Evolutionary conservation across 1,140 invertebrate genomes (phyloP), one percentile per base, ranked within the genome.

Genomic region (Orius insidiosus): DNA sequence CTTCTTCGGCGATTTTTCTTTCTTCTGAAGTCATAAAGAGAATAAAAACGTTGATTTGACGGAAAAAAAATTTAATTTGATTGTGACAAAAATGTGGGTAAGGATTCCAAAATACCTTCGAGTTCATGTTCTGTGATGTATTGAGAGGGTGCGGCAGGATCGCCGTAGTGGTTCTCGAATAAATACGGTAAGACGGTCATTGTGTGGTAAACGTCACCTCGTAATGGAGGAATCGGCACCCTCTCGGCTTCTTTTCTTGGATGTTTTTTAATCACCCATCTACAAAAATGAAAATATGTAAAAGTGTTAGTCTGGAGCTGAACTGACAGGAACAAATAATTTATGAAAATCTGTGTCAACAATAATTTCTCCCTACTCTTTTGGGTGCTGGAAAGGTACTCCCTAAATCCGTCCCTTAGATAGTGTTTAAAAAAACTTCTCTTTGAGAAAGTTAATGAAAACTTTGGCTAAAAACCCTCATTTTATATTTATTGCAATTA

Each of bases 181-280:
- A 95, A 67, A 66, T 93, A 93, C 31, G 86, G 86, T 51, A 94
- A 66, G 52, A 93, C 86, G 48, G 87, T 92, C 72, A 88, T 90
- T 53, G 71, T 74, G 57, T 89, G 80, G 50, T 77, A 70, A 51
- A 76, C 71, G 63, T 92, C 83, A 19, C 67, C 72, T 55, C 70
- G 70, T 3, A 78, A 59, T 34, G 78, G 70, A 46, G 83, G 81
- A 56, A 86, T 75, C 36, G 71, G 70, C 48, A 86, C 81, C 54
- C 67, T 66, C 54, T 74, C 72, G 44, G 67, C 60, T 24, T 68
- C 74, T 49, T 64, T 67, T 7, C 24, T 24, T 36, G 74, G 64
- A 51, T 80, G 80, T 56, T 76, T 78, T 56, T 78, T 72, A 47
- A 70, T 67, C 50, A 84, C 74, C 85, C 85, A 90, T 46, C 84